Percentiles rank a stretch among this genome's conserved stretches.
phyloP scores from a whole-genome alignment of 2,113 vertebrate species.

The Melanerpes aurifrons region DNA sequence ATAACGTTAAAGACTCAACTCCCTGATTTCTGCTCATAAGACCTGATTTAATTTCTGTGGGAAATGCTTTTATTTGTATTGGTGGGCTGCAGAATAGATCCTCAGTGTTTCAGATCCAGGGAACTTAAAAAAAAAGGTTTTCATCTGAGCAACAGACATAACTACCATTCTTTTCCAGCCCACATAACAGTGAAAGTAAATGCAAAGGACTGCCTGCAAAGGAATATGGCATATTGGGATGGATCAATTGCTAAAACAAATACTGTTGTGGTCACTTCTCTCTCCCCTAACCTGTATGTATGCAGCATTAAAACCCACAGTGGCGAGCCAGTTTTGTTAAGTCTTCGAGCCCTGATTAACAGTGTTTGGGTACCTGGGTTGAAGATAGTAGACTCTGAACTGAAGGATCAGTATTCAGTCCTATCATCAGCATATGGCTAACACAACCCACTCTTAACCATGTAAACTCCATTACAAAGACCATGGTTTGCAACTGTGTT shows the following conservation, averaged over 20 bases:
- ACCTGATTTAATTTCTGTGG: not conserved
- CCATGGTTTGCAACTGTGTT: not conserved
- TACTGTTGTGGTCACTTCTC: not conserved
- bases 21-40: not conserved
- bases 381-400: not conserved
- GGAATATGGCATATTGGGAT: not conserved
- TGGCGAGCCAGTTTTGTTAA: not conserved
- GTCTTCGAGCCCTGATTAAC: not conserved
- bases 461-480: not conserved
- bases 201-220: not conserved
- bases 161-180: not conserved
- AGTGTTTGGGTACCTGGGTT: not conserved
- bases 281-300: not conserved
- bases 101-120: not conserved
- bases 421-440: not conserved
- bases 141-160: not conserved
- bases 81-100: not conserved
- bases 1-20: not conserved
- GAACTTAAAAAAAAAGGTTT: not conserved
- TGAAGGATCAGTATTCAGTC: not conserved
- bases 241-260: not conserved
- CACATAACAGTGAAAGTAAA: not conserved
- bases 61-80: not conserved
- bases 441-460: not conserved
- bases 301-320: not conserved